Evolutionary conservation across 2,797 vertebrate genomes (phyloP).

Genomic region (Spea hammondii): DNA sequence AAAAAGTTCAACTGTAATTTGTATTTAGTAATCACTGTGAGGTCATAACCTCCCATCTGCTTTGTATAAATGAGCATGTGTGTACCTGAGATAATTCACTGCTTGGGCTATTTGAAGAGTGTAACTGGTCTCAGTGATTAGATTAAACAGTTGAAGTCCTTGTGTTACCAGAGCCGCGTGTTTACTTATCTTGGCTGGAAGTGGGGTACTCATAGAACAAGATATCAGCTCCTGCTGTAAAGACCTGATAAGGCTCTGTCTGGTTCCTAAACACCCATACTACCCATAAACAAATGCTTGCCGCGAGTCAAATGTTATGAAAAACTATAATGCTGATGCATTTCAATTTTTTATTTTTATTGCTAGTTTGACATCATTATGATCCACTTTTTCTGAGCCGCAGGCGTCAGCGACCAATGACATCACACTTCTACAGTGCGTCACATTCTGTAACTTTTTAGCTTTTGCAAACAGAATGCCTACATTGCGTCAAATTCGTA

Average conservation of each 20-base stretch:
- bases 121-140: slow-evolving; percentile 26
- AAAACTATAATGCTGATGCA: too few relatives aligned
- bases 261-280: slow-evolving; percentile 18
- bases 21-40: neutral
- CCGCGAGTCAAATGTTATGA: too few relatives aligned
- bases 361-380: too few relatives aligned
- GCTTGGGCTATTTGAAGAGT: slow-evolving; percentile 5
- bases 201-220: slow-evolving; percentile 43
- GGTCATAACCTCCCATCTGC: slow-evolving; percentile 21
- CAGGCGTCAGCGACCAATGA: too few relatives aligned
- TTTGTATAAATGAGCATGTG: slow-evolving; percentile 40
- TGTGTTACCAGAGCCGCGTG: slow-evolving; percentile 7
- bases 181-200: neutral
- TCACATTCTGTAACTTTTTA: too few relatives aligned
- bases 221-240: slow-evolving; percentile 1
- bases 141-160: slow-evolving; percentile 46
- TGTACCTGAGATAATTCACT: slow-evolving; percentile 56
- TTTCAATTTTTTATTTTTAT: too few relatives aligned
- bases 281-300: too few relatives aligned
- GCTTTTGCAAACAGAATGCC: too few relatives aligned
- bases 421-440: too few relatives aligned
- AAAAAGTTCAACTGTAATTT: neutral
- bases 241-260: slow-evolving; percentile 43
- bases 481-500: too few relatives aligned
- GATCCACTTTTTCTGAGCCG: too few relatives aligned